Conservation (phyloP, 2,113 vertebrate genomes). For the Proteles cristata region DNA sequence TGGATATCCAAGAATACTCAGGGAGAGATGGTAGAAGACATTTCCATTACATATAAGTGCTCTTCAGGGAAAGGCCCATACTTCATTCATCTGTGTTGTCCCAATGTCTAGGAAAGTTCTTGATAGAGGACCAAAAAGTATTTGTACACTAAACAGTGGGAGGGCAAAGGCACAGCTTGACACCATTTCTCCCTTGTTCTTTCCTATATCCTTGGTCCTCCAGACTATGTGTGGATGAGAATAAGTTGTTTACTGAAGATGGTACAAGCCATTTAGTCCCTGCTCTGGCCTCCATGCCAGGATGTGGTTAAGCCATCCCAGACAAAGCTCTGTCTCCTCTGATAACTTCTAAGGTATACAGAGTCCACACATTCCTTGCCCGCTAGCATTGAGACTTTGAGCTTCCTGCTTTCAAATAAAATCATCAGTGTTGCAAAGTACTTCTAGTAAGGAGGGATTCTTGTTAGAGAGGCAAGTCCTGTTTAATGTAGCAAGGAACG, state of each 20-base stretch:
- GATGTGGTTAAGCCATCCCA: neutral
- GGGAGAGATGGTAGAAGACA: neutral
- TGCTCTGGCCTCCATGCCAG: neutral
- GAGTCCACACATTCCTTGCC: neutral
- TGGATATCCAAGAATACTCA: neutral
- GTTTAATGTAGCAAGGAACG: neutral
- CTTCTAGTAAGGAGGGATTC: neutral
- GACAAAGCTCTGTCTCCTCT: neutral
- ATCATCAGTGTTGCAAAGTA: neutral
- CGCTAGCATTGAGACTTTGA: fast-evolving
- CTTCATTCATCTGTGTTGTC: neutral
- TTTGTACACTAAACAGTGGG: neutral
- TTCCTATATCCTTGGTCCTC: neutral
- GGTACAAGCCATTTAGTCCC: neutral
- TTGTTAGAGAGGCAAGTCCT: neutral
- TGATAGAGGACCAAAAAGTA: neutral
- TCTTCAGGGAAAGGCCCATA: neutral
- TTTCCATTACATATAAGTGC: neutral
- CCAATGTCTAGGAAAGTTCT: neutral
- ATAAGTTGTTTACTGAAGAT: neutral
- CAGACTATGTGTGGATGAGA: neutral
- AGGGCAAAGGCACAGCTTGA: neutral
- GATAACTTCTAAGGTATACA: neutral
- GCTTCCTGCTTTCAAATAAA: neutral
- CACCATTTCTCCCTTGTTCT: neutral